Base-by-base conservation (phyloP, 2,888 invertebrate species). In the Cheilosia pagana region DNA sequence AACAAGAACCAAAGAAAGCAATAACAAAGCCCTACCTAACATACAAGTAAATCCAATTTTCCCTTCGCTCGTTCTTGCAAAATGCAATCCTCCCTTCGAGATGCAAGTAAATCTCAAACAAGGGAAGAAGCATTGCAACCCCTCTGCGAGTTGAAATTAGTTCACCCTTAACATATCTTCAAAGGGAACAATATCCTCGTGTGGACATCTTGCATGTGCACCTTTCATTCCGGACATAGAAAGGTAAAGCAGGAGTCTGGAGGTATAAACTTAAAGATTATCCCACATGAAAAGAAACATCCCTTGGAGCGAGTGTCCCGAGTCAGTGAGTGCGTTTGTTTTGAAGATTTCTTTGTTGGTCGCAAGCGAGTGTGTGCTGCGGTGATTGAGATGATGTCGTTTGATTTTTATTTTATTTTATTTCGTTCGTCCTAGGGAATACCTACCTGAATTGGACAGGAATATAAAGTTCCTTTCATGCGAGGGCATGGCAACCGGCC, bases 281-380 rank as follows among this genome's bases (percentile, higher is more conserved):
- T 63, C 72, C 60, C 23, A 8, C 12, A 25, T 16, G 19, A 48
- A 55, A 25, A 25, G 55, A 48, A 48, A 74, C 52, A 39, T 65
- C 67, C 65, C 25, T 52, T 23, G n/a, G 21, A 63, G 55, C n/a
- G 14, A 63, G 55, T 12, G 19, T 25, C 25, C 48, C 25, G 59
- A 75, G 41, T 67, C 65, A 59, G 48, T 50, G 57, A 59, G 48
- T 59, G 57, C 57, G 50, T 57, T 59, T 59, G 48, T 67, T 57
- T 59, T 59, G 48, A 31, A 43, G 35, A 19, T 52, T 70, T 28
- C 55, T 21, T 28, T 25, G 43, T 12, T 57, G 0, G 31, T 21
- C 21, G 10, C 23, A 2, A 8, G 8, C 0, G 23, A 50, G 19
- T 35, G 21, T 63, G 23, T 21, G 35, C 50, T 57, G 57, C 8